Evolutionary conservation across 2,888 invertebrate species (phyloP), one percentile per base, ranked within the genome.

Genomic region (Belgica antarctica): DNA sequence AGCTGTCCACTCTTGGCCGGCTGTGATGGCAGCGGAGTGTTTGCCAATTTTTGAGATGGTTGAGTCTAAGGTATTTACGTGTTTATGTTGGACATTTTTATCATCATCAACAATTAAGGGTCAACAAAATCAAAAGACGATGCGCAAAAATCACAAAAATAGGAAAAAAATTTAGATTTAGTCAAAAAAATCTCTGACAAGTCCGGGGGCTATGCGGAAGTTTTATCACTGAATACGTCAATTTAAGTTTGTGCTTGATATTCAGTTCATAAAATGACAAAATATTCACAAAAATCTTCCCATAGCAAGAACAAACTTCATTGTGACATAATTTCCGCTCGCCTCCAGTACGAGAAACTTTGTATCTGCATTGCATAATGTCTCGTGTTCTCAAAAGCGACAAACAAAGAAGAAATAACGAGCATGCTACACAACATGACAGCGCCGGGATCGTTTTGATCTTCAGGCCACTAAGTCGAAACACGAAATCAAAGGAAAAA

Each of bases 1-100:
- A 68, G 22, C 22, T 57, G 68, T 57, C 57, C 68, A 34, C 68
- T 57, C 34, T 68, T 57, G 12, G 10, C n/a, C 31, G 41, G 19
- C 36, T 61, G 61, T 4, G 36, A 1, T 36, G 17, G 36, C n/a
- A n/a, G n/a, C n/a, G 41, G 41, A 15, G 15, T 41, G 41, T 41
- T 41, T 12, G 34, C 10, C 47, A 19, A 19, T 66, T 66, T 66
- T 12, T n/a, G n/a, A n/a, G n/a, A n/a, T n/a, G 12, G 41, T 34
- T 34, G 62, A 19, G 12, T 62, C 36, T 62, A 62, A 19, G 46
- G 36, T 46, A 17, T 62, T 31, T 19, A 31, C 28, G 19, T 41
- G 17, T 66, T 63, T 62, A n/a, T n/a, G n/a, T n/a, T 10, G 2
- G 41, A 41, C 15, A n/a, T 34, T 34, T 34, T 34, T 41, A 41